A percentile compares a stretch with the other conserved stretches of the same genome.
Evolutionary conservation across 2,797 vertebrate species (phyloP).

Genomic region (Neosalanx taihuensis): DNA sequence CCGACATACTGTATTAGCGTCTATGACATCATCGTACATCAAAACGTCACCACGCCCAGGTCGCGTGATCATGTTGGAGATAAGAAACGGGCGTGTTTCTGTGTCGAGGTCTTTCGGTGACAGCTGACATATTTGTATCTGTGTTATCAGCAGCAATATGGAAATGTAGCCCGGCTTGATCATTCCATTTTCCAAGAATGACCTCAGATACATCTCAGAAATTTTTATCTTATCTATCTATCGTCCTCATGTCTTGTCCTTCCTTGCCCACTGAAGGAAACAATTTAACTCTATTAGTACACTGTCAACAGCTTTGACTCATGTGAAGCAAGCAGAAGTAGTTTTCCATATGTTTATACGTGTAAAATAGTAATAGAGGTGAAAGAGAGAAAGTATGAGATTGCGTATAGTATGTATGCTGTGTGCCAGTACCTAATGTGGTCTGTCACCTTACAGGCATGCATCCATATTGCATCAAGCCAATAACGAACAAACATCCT

Average conservation of each 20-base stretch:
- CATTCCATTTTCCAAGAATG: neutral
- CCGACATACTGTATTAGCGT: too few relatives aligned
- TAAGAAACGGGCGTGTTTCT: neutral
- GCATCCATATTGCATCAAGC: too few relatives aligned
- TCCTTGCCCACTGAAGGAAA: neutral
- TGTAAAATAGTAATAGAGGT: neutral
- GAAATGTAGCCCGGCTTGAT: neutral
- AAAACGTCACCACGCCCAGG: too few relatives aligned
- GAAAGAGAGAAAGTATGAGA: neutral
- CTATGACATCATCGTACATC: too few relatives aligned
- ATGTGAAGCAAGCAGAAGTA: conserved; percentile 26
- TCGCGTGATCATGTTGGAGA: neutral
- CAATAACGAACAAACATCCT: too few relatives aligned
- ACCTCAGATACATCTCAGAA: neutral
- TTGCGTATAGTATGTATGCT: neutral
- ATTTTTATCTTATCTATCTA: neutral
- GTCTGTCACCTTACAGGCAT: neutral
- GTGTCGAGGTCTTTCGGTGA: neutral
- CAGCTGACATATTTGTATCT: neutral
- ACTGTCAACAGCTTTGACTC: conserved; percentile 27
- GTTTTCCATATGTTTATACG: conserved; percentile 9
- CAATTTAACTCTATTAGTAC: neutral
- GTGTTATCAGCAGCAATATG: conserved; percentile 3
- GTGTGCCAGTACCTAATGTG: neutral
- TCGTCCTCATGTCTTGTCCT: conserved; percentile 17